Evolutionary conservation across 2,797 vertebrate species (phyloP), one percentile per base, ranked within the genome.

Genomic region (Gadopsis bispinosus): DNA sequence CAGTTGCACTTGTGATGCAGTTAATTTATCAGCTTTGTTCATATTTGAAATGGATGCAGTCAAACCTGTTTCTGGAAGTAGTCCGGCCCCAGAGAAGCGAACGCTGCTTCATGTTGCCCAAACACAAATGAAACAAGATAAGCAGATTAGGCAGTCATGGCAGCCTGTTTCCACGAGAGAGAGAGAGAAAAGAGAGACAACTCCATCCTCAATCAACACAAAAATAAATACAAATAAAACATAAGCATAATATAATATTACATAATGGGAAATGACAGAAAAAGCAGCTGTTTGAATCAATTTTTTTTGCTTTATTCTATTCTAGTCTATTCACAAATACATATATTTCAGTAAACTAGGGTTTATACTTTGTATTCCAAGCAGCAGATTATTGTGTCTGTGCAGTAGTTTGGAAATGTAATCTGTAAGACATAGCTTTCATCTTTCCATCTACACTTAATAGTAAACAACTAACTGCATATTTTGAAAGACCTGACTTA

Each of bases 111-210:
- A 19, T 50, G 53, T 55, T 79, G 65, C 41, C 47, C 54, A 66
- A 81, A 73, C 59, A 26, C 7, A 29, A 69, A 59, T 56, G 55
- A 64, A 61, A 53, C 59, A 16, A 51, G 65, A 74, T 67, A 4
- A 39, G 43, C 64, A 68, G 69, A 78, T 78, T 39, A 33, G 20
- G 39, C 35, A 29, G 47, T 14, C 26, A 67, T 64, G 58, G 39
- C 53, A 69, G 59, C 69, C 19, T 62, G 35, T 45, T 50, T 47
- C 19, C 16, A 19, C n/a, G 16, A 9, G 12, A 74, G 14, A 39
- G 14, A 39, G 37, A 11, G 2, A 11, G 11, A 11, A 35, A 22
- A 66, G 51, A 9, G n/a, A 77, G 43, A 56, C 48, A 56, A 12
- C 26, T 50, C 26, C 11, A 41, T 39, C 10, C 5, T 59, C 12